Conservation (phyloP, 30 jellyfish, hydroid and myxozoan genomes). For the Aurelia aurita complex sp. Pacific region DNA sequence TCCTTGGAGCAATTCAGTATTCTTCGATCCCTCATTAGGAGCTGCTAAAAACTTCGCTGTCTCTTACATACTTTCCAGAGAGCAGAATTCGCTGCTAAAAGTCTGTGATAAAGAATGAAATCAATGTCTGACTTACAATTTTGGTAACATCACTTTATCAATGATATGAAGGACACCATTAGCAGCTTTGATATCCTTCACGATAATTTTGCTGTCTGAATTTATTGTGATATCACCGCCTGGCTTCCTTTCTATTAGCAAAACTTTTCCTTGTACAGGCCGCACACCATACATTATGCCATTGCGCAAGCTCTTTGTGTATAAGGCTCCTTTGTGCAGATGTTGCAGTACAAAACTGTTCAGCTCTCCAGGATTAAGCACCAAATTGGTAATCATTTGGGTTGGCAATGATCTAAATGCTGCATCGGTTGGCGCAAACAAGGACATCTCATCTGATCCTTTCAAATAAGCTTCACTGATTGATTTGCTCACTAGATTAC, state of each 20-base stretch:
- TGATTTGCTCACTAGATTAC: slow-evolving; percentile 19
- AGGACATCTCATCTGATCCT: slow-evolving; percentile 46
- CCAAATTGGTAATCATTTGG: slow-evolving; percentile 24
- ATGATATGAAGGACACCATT: slow-evolving; percentile 72
- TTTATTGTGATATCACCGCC: slow-evolving; percentile 27
- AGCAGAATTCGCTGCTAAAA: too few species aligned
- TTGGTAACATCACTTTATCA: slow-evolving; percentile 50
- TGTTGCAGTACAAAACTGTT: slow-evolving; percentile 38
- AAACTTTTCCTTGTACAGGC: slow-evolving; percentile 43
- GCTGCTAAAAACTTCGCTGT: too few species aligned
- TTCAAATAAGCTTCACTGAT: slow-evolving; percentile 22
- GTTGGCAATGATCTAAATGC: slow-evolving; percentile 48
- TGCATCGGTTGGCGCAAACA: slow-evolving; percentile 71
- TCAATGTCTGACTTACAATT: background rate
- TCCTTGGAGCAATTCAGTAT: too few species aligned
- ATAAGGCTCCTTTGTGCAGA: slow-evolving; percentile 49
- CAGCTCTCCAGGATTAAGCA: slow-evolving; percentile 15
- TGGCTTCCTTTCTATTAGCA: slow-evolving; percentile 11
- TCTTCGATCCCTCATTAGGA: too few species aligned
- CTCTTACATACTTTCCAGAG: too few species aligned
- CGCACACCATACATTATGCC: slow-evolving; percentile 48
- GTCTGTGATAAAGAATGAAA: too few species aligned
- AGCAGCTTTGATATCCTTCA: slow-evolving; percentile 25
- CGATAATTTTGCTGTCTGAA: slow-evolving; percentile 21
- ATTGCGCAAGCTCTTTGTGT: slow-evolving; percentile 2